These are phyloP conservation scores for Brachymystax lenok DNA, from an alignment of 2,797 vertebrate genomes.

Conservation along the genomic window DNA sequence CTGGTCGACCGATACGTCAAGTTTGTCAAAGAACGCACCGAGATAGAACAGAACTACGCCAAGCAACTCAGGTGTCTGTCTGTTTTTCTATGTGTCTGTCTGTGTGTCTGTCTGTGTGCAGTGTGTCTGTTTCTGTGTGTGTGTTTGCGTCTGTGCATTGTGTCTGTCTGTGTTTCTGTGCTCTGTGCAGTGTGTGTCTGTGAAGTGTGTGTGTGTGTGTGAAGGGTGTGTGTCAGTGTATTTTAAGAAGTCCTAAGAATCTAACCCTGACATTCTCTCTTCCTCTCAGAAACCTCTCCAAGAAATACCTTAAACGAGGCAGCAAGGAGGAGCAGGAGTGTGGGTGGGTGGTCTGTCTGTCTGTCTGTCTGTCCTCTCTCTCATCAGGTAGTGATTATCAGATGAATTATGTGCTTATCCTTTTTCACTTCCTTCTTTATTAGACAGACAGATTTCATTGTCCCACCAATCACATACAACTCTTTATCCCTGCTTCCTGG, in stretches of 20 bases:
- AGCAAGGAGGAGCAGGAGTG: slow-evolving; percentile 82
- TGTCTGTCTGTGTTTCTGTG: slow-evolving; percentile 2
- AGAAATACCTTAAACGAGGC: slow-evolving; percentile 82
- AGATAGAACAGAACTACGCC: slow-evolving; percentile 92
- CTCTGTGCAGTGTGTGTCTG: slow-evolving; percentile 1
- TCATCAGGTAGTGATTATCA: not conserved
- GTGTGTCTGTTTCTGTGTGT: not conserved
- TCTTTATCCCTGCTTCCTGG: not conserved
- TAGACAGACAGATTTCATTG: too few species aligned
- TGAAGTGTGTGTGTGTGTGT: not conserved
- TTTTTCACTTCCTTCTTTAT: too few species aligned
- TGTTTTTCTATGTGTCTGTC: slow-evolving; percentile 9
- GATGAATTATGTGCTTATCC: too few species aligned
- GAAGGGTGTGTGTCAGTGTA: not conserved
- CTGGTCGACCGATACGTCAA: slow-evolving; percentile 93
- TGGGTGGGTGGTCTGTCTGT: slow-evolving; percentile 69
- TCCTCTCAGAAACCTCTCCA: slow-evolving; percentile 75
- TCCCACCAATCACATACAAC: not conserved
- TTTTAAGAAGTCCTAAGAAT: too few species aligned
- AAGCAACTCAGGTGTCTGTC: slow-evolving; percentile 88
- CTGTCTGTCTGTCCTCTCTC: not conserved
- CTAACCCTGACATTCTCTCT: not conserved
- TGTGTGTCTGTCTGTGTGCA: not conserved
- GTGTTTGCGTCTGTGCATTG: not conserved
- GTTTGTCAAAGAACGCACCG: slow-evolving; percentile 93